A percentile compares a stretch with the other conserved stretches of the same genome.
Conservation (phyloP, 2,113 vertebrate genomes). For the Entomyzon cyanotis region DNA sequence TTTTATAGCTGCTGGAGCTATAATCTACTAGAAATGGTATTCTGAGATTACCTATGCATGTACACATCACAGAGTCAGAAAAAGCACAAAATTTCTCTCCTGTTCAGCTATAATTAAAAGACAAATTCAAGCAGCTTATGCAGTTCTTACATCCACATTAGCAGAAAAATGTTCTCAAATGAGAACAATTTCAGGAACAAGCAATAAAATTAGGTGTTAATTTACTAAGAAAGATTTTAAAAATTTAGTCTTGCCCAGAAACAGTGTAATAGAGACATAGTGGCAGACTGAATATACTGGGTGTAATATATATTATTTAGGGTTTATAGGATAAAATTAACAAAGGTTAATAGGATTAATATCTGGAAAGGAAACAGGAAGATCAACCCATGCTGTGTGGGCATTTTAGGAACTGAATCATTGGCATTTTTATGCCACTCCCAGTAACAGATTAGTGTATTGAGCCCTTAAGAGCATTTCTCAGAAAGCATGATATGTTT, state of each 20-base stretch:
- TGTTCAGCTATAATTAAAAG: background rate
- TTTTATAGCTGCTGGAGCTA: background rate
- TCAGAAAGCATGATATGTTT: background rate
- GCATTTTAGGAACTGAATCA: background rate
- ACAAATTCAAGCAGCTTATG: background rate
- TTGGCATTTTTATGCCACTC: background rate
- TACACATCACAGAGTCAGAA: background rate
- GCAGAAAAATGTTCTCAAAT: background rate
- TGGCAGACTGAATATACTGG: background rate
- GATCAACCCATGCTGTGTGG: background rate
- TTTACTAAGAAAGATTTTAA: background rate
- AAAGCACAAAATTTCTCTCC: background rate
- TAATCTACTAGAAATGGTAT: background rate
- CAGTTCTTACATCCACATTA: background rate
- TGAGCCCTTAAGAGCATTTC: background rate
- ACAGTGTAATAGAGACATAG: background rate
- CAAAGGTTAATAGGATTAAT: background rate
- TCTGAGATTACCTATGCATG: background rate
- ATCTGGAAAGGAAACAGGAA: background rate
- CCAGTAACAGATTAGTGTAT: background rate
- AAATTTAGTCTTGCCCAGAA: background rate
- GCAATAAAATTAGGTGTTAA: background rate
- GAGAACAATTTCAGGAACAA: background rate
- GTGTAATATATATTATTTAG: background rate
- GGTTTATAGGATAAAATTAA: background rate